Evolutionary conservation across 1,140 invertebrate genomes (phyloP).

Genomic region (Oreohelix idahoensis): DNA sequence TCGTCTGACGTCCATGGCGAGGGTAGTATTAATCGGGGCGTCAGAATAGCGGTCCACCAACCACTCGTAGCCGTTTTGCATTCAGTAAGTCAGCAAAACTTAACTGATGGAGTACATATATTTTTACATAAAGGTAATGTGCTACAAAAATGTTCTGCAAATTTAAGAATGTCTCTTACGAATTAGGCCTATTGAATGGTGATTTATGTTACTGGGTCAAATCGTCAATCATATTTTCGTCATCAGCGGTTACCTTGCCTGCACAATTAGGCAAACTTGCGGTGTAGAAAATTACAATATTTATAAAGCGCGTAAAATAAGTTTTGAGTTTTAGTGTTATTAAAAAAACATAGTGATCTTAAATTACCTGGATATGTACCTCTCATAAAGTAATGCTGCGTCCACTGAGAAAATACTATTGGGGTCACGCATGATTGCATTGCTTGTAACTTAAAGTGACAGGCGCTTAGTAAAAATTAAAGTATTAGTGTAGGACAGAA

Average conservation of each 20-base stretch:
- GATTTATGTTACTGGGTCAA: constrained; percentile 12
- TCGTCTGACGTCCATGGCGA: constrained; percentile 24
- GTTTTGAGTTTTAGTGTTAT: too few relatives aligned
- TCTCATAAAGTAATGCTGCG: too few relatives aligned
- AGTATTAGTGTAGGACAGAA: too few relatives aligned
- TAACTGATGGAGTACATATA: neutral
- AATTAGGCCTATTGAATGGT: neutral
- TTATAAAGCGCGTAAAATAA: neutral
- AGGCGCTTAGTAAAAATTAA: too few relatives aligned
- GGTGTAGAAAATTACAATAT: neutral
- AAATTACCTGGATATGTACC: too few relatives aligned
- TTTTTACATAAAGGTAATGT: neutral
- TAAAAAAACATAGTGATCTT: too few relatives aligned
- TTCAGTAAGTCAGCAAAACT: neutral
- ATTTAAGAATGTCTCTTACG: too few relatives aligned
- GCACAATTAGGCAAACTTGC: neutral
- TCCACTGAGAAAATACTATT: too few relatives aligned
- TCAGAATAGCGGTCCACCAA: neutral
- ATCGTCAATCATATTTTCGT: neutral
- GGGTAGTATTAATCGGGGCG: neutral
- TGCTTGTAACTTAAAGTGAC: too few relatives aligned
- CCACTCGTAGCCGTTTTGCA: neutral
- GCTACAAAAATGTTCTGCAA: too few relatives aligned
- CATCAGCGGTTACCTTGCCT: constrained; percentile 4
- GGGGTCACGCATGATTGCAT: too few relatives aligned